phyloP scores from a whole-genome alignment of 1,140 invertebrate species.

The Archegozetes longisetosus region DNA sequence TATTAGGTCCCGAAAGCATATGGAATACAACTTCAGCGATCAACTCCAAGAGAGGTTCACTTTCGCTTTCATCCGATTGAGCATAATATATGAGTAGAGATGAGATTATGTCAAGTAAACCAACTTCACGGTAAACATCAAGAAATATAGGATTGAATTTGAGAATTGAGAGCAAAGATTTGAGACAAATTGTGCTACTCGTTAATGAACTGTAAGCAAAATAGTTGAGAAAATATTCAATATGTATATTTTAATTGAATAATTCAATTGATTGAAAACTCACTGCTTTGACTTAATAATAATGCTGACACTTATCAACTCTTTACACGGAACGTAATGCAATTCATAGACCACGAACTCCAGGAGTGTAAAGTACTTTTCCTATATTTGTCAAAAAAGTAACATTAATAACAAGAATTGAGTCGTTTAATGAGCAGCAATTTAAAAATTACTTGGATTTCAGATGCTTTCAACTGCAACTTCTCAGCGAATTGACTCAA shows the following conservation, averaged over 20 bases:
- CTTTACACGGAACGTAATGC: conserved; percentile 97
- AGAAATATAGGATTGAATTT: conserved; percentile 57
- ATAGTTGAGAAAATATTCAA: conserved; percentile 4
- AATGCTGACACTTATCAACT: conserved; percentile 86
- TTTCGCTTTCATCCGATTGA: not conserved
- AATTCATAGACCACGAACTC: conserved; percentile 94
- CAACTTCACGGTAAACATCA: conserved; percentile 95
- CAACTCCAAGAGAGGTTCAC: conserved; percentile 3
- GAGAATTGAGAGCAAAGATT: conserved; percentile 70
- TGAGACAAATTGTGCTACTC: conserved; percentile 73
- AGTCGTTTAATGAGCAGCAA: conserved; percentile 7
- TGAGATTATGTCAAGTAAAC: conserved; percentile 54
- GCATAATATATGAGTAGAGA: not conserved
- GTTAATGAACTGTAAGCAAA: conserved; percentile 27
- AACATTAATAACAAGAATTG: not conserved
- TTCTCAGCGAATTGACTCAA: conserved; percentile 89
- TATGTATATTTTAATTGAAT: not conserved
- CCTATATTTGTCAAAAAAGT: conserved; percentile 34
- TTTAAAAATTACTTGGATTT: conserved; percentile 53
- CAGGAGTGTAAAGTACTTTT: conserved; percentile 85
- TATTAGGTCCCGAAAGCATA: conserved; percentile 12
- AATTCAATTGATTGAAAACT: conserved; percentile 13
- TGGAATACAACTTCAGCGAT: conserved; percentile 7
- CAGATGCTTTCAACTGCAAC: conserved; percentile 69
- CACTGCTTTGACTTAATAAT: conserved; percentile 58